phyloP scores from a whole-genome alignment of 2,888 invertebrate species.

The Erannis defoliaria region DNA sequence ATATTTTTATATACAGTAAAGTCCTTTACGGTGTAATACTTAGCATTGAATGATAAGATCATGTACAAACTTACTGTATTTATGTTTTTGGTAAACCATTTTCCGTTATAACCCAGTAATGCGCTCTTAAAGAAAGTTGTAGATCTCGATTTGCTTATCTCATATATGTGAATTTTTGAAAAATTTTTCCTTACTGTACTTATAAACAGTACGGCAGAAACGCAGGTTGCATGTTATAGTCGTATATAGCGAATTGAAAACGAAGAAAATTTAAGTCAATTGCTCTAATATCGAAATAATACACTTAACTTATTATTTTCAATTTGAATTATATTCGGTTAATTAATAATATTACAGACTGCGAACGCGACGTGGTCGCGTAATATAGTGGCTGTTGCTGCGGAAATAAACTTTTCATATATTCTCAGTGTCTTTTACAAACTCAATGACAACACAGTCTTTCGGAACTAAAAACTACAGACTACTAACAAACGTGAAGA shows the following conservation, averaged over 20 bases:
- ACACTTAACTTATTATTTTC: background rate
- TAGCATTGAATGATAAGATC: too few relatives aligned
- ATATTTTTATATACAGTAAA: too few relatives aligned
- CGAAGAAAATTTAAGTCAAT: background rate
- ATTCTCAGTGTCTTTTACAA: conserved; percentile 15
- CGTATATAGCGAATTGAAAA: background rate
- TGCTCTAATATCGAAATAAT: background rate
- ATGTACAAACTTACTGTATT: too few relatives aligned
- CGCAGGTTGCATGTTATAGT: too few relatives aligned
- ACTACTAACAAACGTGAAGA: background rate
- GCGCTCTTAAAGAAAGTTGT: too few relatives aligned
- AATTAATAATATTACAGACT: background rate
- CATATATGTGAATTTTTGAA: too few relatives aligned
- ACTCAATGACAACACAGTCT: conserved; percentile 14
- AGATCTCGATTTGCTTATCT: too few relatives aligned
- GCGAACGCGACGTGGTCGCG: background rate
- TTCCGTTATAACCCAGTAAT: too few relatives aligned
- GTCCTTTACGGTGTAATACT: too few relatives aligned
- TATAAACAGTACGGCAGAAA: too few relatives aligned
- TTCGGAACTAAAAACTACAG: background rate
- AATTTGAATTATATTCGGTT: background rate
- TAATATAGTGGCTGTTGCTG: background rate
- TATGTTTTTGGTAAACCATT: too few relatives aligned
- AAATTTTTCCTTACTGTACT: too few relatives aligned
- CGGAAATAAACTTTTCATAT: conserved; percentile 4